Base-by-base conservation (phyloP, 2,797 vertebrate species). In the Sciurus vulgaris region DNA sequence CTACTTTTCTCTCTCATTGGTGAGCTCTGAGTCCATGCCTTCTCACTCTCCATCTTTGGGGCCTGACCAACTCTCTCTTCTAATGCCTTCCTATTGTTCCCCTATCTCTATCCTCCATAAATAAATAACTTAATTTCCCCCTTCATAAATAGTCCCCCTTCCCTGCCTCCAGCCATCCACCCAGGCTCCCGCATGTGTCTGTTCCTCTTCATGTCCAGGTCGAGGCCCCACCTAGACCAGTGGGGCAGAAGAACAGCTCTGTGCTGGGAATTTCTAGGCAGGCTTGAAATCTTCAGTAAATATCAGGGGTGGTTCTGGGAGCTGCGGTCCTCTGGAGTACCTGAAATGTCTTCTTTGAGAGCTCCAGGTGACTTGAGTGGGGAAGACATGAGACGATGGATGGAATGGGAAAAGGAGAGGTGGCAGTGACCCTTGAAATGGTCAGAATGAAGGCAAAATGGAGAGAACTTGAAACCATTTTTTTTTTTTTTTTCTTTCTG, bases 101-200 rank as follows among this genome's bases (percentile, higher is more conserved):
- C 67, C 84, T 91, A 54, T 67, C 86, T 56, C 70, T 51, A 49
- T 24, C 35, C 93, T 94, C 70, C 85, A 97, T 98, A 98, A 97
- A 98, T 98, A 98, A 98, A 98, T 98, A 98, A 98, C 69, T 98
- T 97, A 98, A 87, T 44, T 63, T 87, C 72, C 35, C 41, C 86
- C 77, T 79, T 96, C 87, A 98, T 98, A 98, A 98, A 97, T 97
- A 98, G 90, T 54, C 17, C 28, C 65, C 91, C 65, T 82, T 63
- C 54, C 93, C 73, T 67, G 90, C 59, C 81, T 65, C 56, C n/a
- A 65, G 88, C 13, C 83, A n/a, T 20, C 93, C 72, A 33, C 35
- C 56, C 86, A 7, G 79, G 51, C 12, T 65, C 22, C 51, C 3
- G 49, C 11, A 5, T 0, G 1, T 26, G 69, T 56, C 89, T 28